Base-by-base conservation (phyloP, 2,113 vertebrate genomes). In the Mustela nigripes region DNA sequence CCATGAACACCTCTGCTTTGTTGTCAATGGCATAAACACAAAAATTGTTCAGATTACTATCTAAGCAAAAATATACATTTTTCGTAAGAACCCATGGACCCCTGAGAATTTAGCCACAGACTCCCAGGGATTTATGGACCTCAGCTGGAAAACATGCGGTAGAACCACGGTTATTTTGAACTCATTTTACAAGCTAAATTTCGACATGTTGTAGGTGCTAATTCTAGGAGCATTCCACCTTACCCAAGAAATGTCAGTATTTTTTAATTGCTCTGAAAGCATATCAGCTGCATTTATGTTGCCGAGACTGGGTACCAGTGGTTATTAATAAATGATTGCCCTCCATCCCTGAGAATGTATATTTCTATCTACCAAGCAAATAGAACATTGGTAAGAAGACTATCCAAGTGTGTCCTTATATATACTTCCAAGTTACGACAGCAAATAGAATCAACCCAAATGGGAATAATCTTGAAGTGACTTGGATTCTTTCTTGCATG, bases 241-340 rank as follows among this genome's bases (percentile, higher is more conserved):
- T 89, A 69, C 69, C 69, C 67, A 50, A 78, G 24, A 78, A 93
- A 96, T 78, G 12, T 69, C 31, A 89, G 12, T 65, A 48, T 42
- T 79, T 85, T 94, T 90, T 31, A 76, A 73, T 39, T 88, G 36
- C 65, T 93, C 45, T 82, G 45, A 92, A 78, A 67, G 45, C 81
- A 36, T 24, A 73, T 62, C 18, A 74, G 28, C 42, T 56, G 19
- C 45, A 42, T 87, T 50, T 76, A 88, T 80, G 60, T 84, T 78
- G 67, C 69, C 58, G 24, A 60, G 88, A 48, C 31, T 79, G 39
- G 65, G 24, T 71, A 36, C 33, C 11, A 28, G 50, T 45, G 31
- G 11, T 82, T 88, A 10, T 74, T 96, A 74, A 80, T 76, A n/a
- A 42, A 36, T 45, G 56, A 82, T 53, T 7, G 15, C 36, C 84